These are phyloP conservation scores for Odocoileus virginianus DNA, from an alignment of 2,113 vertebrate species.

Conservation along the genomic window DNA sequence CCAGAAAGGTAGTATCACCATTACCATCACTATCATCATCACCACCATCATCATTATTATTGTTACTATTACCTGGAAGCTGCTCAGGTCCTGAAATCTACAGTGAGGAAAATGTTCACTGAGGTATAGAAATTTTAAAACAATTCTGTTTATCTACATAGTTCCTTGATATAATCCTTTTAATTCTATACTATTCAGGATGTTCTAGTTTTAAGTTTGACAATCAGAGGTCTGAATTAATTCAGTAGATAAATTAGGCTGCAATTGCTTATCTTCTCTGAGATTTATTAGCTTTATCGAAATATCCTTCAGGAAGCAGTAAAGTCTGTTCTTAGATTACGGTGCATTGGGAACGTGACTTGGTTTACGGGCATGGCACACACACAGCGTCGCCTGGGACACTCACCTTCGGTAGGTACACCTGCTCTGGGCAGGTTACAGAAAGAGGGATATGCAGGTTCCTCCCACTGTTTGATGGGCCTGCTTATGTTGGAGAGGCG, in stretches of 20 bases:
- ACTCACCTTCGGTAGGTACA: accelerated
- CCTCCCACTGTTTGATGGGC: background rate
- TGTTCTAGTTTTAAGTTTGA: background rate
- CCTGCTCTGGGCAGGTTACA: background rate
- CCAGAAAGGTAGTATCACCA: background rate
- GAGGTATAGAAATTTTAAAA: background rate
- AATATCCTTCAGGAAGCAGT: background rate
- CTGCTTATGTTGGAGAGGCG: background rate
- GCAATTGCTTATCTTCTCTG: background rate
- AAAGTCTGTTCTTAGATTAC: background rate
- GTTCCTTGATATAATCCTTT: background rate
- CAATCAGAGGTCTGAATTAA: slow-evolving; percentile 25
- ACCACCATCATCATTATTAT: background rate
- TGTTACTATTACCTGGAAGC: background rate
- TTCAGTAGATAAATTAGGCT: background rate
- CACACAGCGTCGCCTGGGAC: background rate
- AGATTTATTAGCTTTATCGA: slow-evolving; percentile 14
- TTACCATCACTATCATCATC: accelerated
- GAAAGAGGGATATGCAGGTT: accelerated
- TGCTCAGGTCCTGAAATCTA: background rate
- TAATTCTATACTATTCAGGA: background rate
- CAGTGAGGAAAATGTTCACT: background rate
- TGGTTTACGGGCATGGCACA: accelerated
- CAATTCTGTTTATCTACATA: background rate
- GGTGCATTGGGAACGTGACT: background rate